These are phyloP conservation scores for Ptilonorhynchus violaceus DNA, from an alignment of 2,113 vertebrate species.

Conservation along the genomic window DNA sequence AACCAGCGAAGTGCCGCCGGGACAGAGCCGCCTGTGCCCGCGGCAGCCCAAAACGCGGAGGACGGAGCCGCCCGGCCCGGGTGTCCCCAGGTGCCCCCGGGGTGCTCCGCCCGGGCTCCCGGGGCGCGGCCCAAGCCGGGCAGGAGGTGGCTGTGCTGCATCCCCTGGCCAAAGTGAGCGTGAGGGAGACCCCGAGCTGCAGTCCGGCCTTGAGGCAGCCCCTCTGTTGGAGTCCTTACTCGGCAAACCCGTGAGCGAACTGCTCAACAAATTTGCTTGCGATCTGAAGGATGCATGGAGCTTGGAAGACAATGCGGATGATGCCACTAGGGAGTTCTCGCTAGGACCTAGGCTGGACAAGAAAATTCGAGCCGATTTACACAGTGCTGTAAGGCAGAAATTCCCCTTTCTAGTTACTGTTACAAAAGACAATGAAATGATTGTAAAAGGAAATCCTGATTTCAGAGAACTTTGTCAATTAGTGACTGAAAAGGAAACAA, in stretches of 20 bases:
- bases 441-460: slow-evolving; percentile 83
- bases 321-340: slow-evolving; percentile 67
- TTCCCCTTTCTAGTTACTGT: slow-evolving; percentile 89
- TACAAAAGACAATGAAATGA: slow-evolving; percentile 82
- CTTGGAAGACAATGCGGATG: neutral
- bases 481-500: slow-evolving; percentile 86
- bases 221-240: slow-evolving; percentile 71
- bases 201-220: neutral
- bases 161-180: neutral
- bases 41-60: neutral
- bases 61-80: neutral
- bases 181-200: neutral
- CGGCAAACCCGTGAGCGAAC: slow-evolving; percentile 63
- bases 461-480: slow-evolving; percentile 84
- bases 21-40: neutral
- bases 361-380: slow-evolving; percentile 79
- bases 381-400: slow-evolving; percentile 81
- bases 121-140: neutral
- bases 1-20: neutral
- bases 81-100: neutral
- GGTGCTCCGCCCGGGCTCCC: fast-evolving
- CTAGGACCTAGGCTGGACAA: slow-evolving; percentile 83
- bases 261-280: slow-evolving; percentile 76
- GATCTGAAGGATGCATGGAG: slow-evolving; percentile 57
- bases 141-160: neutral